Evolutionary conservation across 37 sponge, comb jelly and placozoan genomes (phyloP).

Genomic region (Agelas oroides): DNA sequence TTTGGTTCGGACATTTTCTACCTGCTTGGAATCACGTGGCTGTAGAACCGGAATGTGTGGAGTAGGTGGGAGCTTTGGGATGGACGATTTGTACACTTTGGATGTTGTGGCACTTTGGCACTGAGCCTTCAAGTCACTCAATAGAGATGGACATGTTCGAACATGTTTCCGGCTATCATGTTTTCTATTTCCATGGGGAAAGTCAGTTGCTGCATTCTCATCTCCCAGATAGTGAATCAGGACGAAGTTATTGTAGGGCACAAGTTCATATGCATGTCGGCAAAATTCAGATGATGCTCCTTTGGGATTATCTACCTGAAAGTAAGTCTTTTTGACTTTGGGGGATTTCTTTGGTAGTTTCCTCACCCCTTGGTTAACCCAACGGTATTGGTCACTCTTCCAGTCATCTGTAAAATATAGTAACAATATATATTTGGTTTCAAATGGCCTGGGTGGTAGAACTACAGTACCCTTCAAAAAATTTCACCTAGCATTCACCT

Average conservation of each 20-base stretch:
- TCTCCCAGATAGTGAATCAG: constrained; percentile 55
- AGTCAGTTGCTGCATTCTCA: constrained; percentile 39
- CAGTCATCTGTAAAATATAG: constrained; percentile 34
- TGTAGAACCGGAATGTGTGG: not conserved
- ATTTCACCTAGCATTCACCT: too few relatives aligned
- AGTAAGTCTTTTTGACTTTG: constrained; percentile 50
- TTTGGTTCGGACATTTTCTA: constrained; percentile 33
- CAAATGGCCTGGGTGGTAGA: too few relatives aligned
- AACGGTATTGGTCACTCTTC: constrained; percentile 48
- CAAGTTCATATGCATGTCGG: constrained; percentile 47
- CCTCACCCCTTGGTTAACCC: constrained; percentile 37
- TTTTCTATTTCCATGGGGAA: constrained; percentile 40
- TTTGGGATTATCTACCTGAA: constrained; percentile 41
- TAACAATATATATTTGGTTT: too few relatives aligned
- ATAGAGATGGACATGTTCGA: not conserved
- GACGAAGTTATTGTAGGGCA: constrained; percentile 36
- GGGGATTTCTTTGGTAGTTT: constrained; percentile 49
- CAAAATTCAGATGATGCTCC: constrained; percentile 36
- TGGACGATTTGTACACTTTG: too few relatives aligned
- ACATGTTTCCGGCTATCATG: constrained; percentile 9
- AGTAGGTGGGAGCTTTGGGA: too few relatives aligned
- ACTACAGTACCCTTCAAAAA: too few relatives aligned
- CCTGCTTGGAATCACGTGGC: constrained; percentile 36
- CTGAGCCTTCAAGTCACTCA: too few relatives aligned
- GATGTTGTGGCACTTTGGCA: too few relatives aligned